Base-by-base conservation (phyloP, 2,113 vertebrate genomes). In the Anguilla rostrata region DNA sequence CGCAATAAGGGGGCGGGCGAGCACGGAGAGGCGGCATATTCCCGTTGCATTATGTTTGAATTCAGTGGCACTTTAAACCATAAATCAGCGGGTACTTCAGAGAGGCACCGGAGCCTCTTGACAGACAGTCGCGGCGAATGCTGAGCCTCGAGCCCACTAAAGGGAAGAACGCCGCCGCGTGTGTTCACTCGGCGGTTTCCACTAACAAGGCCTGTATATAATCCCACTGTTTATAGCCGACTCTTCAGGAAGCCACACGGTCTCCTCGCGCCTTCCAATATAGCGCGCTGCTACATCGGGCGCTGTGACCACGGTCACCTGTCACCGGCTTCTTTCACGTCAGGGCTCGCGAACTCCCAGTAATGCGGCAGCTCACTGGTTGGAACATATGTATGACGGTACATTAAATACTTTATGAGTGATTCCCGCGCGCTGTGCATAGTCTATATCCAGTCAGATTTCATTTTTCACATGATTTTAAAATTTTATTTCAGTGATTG, bases 1-100 rank as follows among this genome's bases (percentile, higher is more conserved):
- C 80, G 83, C 81, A 82, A 75, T 66, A 20, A 39, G 63, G 41
- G 40, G 83, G 57, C 82, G 57, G 29, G n/a, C n/a, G 2, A 46
- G 75, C 75, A 40, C 11, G 49, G 84, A 80, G 75, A 56, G 43
- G 1, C 39, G 71, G 78, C 53, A 53, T 53, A 53, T 84, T 81
- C 49, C 22, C 49, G 20, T 75, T 81, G 71, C 83, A 29, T 60
- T 34, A 87, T 29, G 41, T 46, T 34, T 84, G 15, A 12, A 29
- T 40, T 41, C 75, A 83, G 71, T 39, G 75, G 40, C 78, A 84
- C 86, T 63, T 84, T 71, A 82, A 82, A 81, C 34, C n/a, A 39
- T 63, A 84, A 87, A 84, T 87, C 86, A 83, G 43, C 0, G 15
- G 86, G 41, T 71, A 53, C 40, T 71, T 39, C 39, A 57, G 56